phyloP scores from a whole-genome alignment of 2,113 vertebrate species.

The Thryonomys swinderianus region DNA sequence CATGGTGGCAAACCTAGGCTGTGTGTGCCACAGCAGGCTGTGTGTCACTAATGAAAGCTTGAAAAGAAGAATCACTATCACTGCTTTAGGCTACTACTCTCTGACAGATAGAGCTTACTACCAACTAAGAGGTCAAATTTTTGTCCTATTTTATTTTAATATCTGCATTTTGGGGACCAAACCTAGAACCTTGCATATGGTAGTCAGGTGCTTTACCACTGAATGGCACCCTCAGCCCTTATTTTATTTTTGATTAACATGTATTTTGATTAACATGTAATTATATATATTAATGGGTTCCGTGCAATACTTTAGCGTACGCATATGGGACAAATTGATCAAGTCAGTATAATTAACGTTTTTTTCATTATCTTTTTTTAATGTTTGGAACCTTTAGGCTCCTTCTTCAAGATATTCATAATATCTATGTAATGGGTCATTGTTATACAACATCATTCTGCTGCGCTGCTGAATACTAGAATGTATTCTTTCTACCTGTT shows the following conservation, averaged over 20 bases:
- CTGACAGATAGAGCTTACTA: neutral
- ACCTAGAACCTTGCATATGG: neutral
- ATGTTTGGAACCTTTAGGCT: neutral
- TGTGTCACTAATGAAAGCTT: neutral
- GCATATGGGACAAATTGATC: neutral
- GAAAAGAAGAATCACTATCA: neutral
- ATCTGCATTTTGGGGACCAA: neutral
- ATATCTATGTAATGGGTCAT: too few species aligned
- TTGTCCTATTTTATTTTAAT: neutral
- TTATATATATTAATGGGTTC: neutral
- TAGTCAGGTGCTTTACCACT: neutral
- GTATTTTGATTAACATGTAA: neutral
- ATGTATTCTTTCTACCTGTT: neutral
- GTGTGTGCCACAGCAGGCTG: neutral
- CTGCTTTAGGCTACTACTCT: neutral
- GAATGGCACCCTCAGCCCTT: accelerated
- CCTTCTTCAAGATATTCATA: neutral
- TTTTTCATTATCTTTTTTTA: neutral
- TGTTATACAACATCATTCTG: neutral
- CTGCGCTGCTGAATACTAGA: neutral
- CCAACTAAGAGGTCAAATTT: neutral
- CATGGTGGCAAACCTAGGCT: neutral
- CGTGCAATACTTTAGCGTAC: neutral
- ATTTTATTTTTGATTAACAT: neutral
- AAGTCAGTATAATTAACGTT: neutral